phyloP scores from a whole-genome alignment of 2,113 vertebrate genomes.

The Telmatochromis sp. region DNA sequence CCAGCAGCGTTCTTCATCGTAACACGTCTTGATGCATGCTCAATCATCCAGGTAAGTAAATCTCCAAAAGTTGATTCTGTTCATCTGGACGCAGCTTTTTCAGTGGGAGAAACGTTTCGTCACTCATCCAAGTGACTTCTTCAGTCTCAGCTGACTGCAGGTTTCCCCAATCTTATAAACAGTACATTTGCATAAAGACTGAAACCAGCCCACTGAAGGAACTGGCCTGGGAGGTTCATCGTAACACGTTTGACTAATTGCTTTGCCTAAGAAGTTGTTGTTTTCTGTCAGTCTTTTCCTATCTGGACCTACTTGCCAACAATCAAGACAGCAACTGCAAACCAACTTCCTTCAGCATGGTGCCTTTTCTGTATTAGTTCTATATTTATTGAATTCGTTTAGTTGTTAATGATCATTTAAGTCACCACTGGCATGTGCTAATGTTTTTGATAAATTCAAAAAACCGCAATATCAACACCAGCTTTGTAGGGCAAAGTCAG shows the following conservation, averaged over 20 bases:
- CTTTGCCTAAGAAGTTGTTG: background rate
- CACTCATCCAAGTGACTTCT: background rate
- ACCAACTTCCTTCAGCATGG: background rate
- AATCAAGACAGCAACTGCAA: background rate
- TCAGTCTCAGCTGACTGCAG: background rate
- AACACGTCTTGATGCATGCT: background rate
- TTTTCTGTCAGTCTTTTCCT: background rate
- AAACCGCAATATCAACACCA: background rate
- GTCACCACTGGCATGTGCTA: background rate
- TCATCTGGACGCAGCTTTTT: background rate
- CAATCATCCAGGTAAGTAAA: background rate
- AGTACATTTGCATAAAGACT: background rate
- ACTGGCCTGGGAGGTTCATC: background rate
- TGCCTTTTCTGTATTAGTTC: background rate
- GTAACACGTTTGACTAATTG: background rate
- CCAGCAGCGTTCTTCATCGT: background rate
- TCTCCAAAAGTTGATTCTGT: background rate
- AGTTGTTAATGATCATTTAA: background rate
- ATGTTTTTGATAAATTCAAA: background rate
- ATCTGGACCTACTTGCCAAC: background rate
- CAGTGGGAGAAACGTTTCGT: accelerated
- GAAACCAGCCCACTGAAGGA: background rate
- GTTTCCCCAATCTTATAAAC: background rate
- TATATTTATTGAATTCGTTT: background rate
- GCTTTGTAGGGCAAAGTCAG: background rate